Base-by-base conservation (phyloP, 2,113 vertebrate species). In the Callopanchax toddi region DNA sequence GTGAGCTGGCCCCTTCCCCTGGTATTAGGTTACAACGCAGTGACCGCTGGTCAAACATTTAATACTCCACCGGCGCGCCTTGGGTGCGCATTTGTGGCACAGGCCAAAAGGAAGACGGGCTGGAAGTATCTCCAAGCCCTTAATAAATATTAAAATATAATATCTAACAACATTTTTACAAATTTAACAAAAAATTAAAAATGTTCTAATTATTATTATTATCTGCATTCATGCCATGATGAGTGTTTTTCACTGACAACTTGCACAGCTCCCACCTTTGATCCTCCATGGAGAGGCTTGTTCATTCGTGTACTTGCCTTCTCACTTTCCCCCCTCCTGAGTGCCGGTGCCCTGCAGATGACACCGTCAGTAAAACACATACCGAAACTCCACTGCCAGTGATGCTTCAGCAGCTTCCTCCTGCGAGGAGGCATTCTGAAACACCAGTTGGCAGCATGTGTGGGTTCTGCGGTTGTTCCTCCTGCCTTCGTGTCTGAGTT, bases 381-480 rank as follows among this genome's bases (percentile, higher is more conserved):
- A 64, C 26, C 60, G 77, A 81, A 84, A 78, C 79, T 36, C 43
- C 12, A 2, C 25, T 43, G 60, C n/a, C 50, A n/a, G 48, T 46
- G 61, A 74, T 44, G 53, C 36, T 50, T 10, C 20, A 51, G 65
- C 77, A 68, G 51, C 67, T 73, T 77, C 70, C 78, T 71, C 67
- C 59, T 73, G 74, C 76, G 56, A 56, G 73, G 53, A 83, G 61
- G 53, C 79, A 70, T 69, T 81, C 46, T 84, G 78, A 85, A 85
- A 87, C 84, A 74, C 69, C 78, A 79, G 89, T 80, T 91, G 92
- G 89, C 90, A 87, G 83, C 61, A 71, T 78, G 87, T 81, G 89
- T 84, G 85, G 85, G 77, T 86, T 86, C 46, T 76, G 88, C 43
- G 90, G 90, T 86, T 49, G 60, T 62, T 79, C 74, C 50, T 79